Evolutionary conservation across 2,888 invertebrate genomes (phyloP).

Genomic region (Catotricha subobsoleta): DNA sequence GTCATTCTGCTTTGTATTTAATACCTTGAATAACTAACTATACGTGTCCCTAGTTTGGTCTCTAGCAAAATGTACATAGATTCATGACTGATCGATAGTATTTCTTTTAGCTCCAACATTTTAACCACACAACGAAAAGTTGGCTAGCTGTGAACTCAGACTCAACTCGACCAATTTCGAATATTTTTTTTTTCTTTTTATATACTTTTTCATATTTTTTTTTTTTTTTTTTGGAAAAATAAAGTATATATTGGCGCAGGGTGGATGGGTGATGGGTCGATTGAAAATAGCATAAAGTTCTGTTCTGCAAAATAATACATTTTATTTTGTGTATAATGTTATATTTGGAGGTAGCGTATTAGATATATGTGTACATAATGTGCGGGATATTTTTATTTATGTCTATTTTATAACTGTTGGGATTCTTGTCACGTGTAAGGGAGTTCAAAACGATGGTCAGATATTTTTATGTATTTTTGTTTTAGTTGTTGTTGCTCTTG

Average conservation of each 20-base stretch:
- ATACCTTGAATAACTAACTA: no score
- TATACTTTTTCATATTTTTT: background rate
- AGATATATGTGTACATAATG: no score
- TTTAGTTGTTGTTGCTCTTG: background rate
- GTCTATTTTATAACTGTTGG: conserved; percentile 1
- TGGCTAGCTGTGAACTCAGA: no score
- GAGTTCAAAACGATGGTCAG: conserved; percentile 3
- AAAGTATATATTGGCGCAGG: no score
- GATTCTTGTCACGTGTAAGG: conserved; percentile 3
- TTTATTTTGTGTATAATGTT: no score
- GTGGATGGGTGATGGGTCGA: background rate
- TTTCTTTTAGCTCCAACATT: no score
- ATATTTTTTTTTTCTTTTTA: background rate
- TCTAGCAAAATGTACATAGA: no score
- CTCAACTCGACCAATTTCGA: background rate
- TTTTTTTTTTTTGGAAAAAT: background rate
- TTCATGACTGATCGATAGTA: no score
- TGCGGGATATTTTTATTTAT: background rate
- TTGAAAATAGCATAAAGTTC: conserved; percentile 2
- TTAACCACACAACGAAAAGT: no score
- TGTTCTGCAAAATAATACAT: background rate
- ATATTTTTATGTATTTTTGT: background rate
- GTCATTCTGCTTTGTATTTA: no score
- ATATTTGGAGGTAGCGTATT: no score
- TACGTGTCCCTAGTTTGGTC: no score